Conservation (phyloP, 2,888 invertebrate species). For the Drosophila infuscata region DNA sequence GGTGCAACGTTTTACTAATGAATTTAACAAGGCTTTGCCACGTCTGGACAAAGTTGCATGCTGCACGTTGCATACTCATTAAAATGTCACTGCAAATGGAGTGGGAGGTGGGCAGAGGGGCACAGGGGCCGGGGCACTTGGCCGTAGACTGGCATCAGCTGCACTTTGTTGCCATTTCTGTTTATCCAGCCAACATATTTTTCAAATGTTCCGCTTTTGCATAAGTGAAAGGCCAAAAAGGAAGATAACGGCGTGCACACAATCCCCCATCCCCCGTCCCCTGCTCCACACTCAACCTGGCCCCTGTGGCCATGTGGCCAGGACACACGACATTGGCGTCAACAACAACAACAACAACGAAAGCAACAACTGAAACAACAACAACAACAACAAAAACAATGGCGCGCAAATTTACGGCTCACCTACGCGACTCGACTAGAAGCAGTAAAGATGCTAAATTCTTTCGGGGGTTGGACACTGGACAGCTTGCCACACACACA, state of each 20-base stretch:
- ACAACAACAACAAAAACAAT: conserved; percentile 69
- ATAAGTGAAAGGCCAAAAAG: conserved; percentile 79
- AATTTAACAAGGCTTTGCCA: conserved; percentile 74
- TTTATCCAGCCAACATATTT: conserved; percentile 80
- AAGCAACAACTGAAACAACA: too few species aligned
- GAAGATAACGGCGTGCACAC: conserved; percentile 67
- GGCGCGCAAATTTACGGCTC: conserved; percentile 79
- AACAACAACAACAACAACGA: too few species aligned
- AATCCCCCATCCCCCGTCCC: background rate
- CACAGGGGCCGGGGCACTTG: background rate
- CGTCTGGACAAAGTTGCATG: conserved; percentile 59
- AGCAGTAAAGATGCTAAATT: conserved; percentile 49
- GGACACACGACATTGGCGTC: conserved; percentile 74
- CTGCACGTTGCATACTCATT: conserved; percentile 80
- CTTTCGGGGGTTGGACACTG: conserved; percentile 11
- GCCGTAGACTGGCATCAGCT: conserved; percentile 70
- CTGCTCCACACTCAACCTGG: background rate
- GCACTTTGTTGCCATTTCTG: conserved; percentile 75
- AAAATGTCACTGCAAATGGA: conserved; percentile 74
- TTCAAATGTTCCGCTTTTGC: conserved; percentile 79
- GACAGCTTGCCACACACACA: conserved; percentile 33
- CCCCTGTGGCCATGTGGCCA: conserved; percentile 32
- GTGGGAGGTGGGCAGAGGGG: conserved; percentile 30
- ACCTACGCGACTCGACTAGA: conserved; percentile 81
- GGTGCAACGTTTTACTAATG: conserved; percentile 82